Conservation (phyloP, 2,888 invertebrate genomes). For the Tetragonula carbonaria region DNA sequence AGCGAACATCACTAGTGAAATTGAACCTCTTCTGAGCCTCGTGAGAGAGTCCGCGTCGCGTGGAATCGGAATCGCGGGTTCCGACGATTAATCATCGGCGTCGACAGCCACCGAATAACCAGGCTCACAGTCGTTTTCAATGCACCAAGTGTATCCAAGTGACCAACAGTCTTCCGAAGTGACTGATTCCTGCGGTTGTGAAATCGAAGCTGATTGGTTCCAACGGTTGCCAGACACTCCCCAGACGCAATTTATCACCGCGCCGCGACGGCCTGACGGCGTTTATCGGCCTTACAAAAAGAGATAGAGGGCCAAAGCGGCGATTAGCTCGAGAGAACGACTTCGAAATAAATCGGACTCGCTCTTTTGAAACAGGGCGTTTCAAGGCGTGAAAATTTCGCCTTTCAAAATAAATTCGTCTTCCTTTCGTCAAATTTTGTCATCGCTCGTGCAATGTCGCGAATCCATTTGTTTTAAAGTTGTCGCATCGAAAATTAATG, state of each 20-base stretch:
- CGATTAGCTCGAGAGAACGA: slow-evolving; percentile 16
- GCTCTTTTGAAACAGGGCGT: background rate
- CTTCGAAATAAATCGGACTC: background rate
- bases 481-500: background rate
- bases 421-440: background rate
- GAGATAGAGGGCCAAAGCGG: slow-evolving; percentile 21
- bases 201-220: slow-evolving; percentile 41
- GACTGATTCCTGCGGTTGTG: slow-evolving; percentile 52
- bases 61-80: background rate
- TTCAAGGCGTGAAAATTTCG: background rate
- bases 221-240: slow-evolving; percentile 18
- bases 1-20: background rate
- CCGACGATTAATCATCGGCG: slow-evolving; percentile 51
- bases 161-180: slow-evolving; percentile 27
- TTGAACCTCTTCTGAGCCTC: background rate
- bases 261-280: slow-evolving; percentile 17
- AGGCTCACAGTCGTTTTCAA: slow-evolving; percentile 34
- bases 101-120: slow-evolving; percentile 34
- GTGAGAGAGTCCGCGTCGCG: background rate
- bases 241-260: slow-evolving; percentile 54
- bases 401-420: background rate
- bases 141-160: slow-evolving; percentile 23
- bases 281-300: slow-evolving; percentile 35
- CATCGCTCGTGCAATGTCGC: background rate
- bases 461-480: background rate